Evolutionary conservation across 2,113 vertebrate species (phyloP).

Genomic region (Stegostoma tigrinum): DNA sequence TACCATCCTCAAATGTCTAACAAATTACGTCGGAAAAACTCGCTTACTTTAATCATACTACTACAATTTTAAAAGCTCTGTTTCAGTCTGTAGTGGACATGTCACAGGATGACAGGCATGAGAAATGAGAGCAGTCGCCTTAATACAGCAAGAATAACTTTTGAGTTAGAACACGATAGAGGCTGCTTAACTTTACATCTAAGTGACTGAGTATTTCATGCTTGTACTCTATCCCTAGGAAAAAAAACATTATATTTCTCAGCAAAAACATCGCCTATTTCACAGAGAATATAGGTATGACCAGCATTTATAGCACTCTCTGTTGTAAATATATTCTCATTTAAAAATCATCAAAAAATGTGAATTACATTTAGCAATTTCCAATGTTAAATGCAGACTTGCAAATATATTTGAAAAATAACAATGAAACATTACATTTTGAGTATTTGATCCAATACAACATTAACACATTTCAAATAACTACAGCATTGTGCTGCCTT

Average conservation of each 20-base stretch:
- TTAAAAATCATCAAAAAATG: neutral
- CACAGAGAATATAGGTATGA: neutral
- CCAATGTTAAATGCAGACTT: no score
- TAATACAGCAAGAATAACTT: neutral
- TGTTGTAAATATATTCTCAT: neutral
- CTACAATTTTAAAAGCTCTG: neutral
- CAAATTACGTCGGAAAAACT: neutral
- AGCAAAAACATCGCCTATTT: neutral
- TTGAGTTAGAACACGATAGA: neutral
- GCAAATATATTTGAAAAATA: neutral
- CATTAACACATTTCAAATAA: slow-evolving; percentile 17
- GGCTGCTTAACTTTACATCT: neutral
- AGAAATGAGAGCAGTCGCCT: neutral
- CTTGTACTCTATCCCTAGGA: neutral
- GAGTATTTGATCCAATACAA: neutral
- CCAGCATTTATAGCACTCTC: neutral
- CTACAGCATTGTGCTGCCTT: neutral
- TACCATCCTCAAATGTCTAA: neutral
- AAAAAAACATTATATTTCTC: neutral
- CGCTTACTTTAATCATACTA: neutral
- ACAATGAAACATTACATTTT: neutral
- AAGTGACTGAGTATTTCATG: neutral
- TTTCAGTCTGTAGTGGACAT: neutral
- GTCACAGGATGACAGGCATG: neutral
- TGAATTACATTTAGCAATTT: neutral